Evolutionary conservation across 2,888 invertebrate genomes (phyloP), one percentile per base, ranked within the genome.

Genomic region (Octonoba sinensis): DNA sequence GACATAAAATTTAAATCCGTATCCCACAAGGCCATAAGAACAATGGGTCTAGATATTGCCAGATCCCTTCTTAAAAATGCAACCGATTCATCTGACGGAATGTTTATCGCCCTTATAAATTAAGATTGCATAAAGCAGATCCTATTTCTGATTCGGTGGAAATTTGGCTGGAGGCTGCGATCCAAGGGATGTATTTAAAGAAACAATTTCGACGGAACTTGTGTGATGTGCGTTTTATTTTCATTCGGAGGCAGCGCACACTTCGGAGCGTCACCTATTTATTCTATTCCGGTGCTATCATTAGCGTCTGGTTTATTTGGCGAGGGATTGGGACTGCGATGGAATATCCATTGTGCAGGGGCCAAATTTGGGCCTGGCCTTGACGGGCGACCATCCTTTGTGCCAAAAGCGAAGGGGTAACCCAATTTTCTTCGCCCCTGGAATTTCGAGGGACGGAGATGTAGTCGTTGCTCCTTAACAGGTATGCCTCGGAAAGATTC

Each of bases 331-430:
- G 46, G 47, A 51, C n/a, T 22, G 66, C 59, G 51, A 72, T 66
- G 57, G 72, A 72, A 79, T 67, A 67, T 59, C 64, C 69, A 67
- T 69, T 73, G 67, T 71, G 59, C 18, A 18, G 57, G 46, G n/a
- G 36, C 79, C 79, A 54, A 73, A 81, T 81, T 81, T 81, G 79
- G 79, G 69, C 22, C 56, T 62, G 69, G 64, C 79, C 79, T 81
- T 81, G 73, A 46, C 6, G 59, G 24, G 24, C 27, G 51, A 24
- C 20, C 49, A 59, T 51, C 71, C 36, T 67, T 79, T 66, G 66
- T 79, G 79, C 73, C 73, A 69, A 73, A 66, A 62, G 57, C 56
- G 64, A 66, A 72, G 65, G 72, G 79, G 73, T 81, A 73, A 73
- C 72, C 73, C 60, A 69, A 79, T 72, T 71, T 24, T 44, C 22